These are phyloP conservation scores for Poeciliopsis paucimaculata DNA, from an alignment of 2,797 vertebrate species.

Conservation along the genomic window DNA sequence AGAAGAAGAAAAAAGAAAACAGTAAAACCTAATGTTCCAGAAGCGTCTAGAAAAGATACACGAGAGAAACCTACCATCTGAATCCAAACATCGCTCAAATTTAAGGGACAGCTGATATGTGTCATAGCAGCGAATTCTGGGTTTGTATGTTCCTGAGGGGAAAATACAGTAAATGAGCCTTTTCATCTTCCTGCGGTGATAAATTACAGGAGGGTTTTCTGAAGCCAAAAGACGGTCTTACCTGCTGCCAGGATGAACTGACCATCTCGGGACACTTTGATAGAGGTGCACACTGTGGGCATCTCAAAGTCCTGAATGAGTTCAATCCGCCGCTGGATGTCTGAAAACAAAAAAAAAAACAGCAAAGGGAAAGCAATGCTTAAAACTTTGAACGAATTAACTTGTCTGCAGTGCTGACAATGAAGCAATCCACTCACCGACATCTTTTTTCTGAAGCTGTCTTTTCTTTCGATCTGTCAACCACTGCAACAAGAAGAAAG, in stretches of 20 bases:
- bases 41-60: neutral
- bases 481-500: slow-evolving; percentile 82
- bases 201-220: neutral
- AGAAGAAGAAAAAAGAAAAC: slow-evolving; percentile 40
- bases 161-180: neutral
- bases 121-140: slow-evolving; percentile 94
- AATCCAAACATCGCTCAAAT: slow-evolving; percentile 97
- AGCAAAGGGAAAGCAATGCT: neutral
- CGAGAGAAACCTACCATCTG: slow-evolving; percentile 84
- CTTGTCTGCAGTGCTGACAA: accelerated
- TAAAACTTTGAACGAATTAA: neutral
- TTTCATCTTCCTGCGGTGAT: neutral
- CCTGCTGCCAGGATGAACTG: slow-evolving; percentile 95
- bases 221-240: slow-evolving; percentile 46
- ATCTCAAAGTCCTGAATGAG: slow-evolving; percentile 99
- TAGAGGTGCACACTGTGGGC: slow-evolving; percentile 93
- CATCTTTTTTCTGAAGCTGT: slow-evolving; percentile 94
- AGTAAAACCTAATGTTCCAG: neutral
- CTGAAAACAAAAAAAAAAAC: slow-evolving; percentile 59
- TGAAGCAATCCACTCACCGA: slow-evolving; percentile 82
- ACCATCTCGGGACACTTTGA: slow-evolving; percentile 94
- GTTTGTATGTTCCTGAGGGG: slow-evolving; percentile 93
- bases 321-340: slow-evolving; percentile 94
- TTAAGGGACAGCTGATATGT: slow-evolving; percentile 96
- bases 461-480: slow-evolving; percentile 95